Base-by-base conservation (phyloP, 2,888 invertebrate species). In the Andrena fulva region DNA sequence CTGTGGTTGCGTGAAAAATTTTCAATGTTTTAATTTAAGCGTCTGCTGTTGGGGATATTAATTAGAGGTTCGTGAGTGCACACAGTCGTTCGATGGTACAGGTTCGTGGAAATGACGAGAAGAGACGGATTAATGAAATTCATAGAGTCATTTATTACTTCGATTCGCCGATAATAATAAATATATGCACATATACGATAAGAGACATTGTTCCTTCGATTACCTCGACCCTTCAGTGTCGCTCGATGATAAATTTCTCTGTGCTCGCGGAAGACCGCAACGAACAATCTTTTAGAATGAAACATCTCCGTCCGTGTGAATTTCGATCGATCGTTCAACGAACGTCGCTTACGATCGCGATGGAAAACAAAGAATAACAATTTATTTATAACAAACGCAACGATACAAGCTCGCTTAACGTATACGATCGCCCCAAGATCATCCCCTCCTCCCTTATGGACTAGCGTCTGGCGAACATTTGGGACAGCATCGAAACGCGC, bases 381-480 rank as follows among this genome's bases (percentile, higher is more conserved):
- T 91, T 89, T 85, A 87, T 87, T 86, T 27, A 82, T 82, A 89
- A 90, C 84, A 88, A 88, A 89, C 87, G 85, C 84, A 87, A 83
- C 86, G 76, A 20, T 87, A 86, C 83, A 89, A 71, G 69, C 63
- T 69, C 31, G 33, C 63, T 77, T 75, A 74, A 67, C 33, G 79
- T 48, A 59, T 77, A 68, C 72, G 35, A 27, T 27, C 24, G 33
- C 24, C 0, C 4, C 24, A 42, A n/a, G 16, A 7, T 31, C 10
- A 16, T 29, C 24, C 42, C 59, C 27, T 42, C 56, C 31, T 12
- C 42, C 16, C 79, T 69, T 69, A 79, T 24, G 73, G 69, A 69
- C 73, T 79, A 79, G 73, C 77, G 77, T 24, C 70, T 59, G 42
- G 56, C 70, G 27, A 31, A 64, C 42, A 27, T 56, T 64, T 24